Percentiles rank a stretch among this genome's conserved stretches.
Evolutionary conservation across 1,140 invertebrate genomes (phyloP).

Genomic region (Onthophagus taurus): DNA sequence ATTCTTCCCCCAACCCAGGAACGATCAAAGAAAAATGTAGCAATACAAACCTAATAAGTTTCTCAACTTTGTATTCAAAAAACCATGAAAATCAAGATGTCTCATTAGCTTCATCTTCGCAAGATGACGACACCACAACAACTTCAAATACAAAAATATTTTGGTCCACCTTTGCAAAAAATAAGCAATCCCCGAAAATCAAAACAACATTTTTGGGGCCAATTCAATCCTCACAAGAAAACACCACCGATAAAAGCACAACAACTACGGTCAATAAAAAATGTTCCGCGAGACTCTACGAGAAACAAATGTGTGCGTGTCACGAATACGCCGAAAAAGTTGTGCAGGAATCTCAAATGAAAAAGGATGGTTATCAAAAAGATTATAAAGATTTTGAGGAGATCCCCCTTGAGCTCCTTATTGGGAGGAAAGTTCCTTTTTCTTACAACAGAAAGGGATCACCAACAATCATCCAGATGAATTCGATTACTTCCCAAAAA

Average conservation of each 20-base stretch:
- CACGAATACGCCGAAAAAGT: conserved; percentile 28
- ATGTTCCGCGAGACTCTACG: background rate
- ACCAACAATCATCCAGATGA: no score
- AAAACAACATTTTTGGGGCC: no score
- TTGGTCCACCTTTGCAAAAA: no score
- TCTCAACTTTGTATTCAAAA: conserved; percentile 2
- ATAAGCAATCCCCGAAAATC: no score
- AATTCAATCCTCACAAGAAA: no score
- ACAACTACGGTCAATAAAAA: no score
- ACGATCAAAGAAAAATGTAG: background rate
- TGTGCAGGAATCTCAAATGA: conserved; percentile 12
- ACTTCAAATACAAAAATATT: no score
- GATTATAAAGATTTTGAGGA: conserved; percentile 22
- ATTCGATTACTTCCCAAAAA: no score
- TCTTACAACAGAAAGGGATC: no score
- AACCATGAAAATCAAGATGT: background rate
- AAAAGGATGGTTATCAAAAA: conserved; percentile 15
- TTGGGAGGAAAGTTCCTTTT: conserved; percentile 16
- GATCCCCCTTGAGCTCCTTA: conserved; percentile 22
- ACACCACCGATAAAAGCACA: no score
- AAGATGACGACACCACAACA: no score
- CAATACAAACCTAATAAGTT: background rate
- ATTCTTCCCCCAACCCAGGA: background rate
- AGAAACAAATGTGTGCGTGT: conserved; percentile 19
- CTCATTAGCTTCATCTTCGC: no score